These are phyloP conservation scores for Dysmachus trigonus DNA, from an alignment of 2,888 invertebrate species.

Conservation along the genomic window DNA sequence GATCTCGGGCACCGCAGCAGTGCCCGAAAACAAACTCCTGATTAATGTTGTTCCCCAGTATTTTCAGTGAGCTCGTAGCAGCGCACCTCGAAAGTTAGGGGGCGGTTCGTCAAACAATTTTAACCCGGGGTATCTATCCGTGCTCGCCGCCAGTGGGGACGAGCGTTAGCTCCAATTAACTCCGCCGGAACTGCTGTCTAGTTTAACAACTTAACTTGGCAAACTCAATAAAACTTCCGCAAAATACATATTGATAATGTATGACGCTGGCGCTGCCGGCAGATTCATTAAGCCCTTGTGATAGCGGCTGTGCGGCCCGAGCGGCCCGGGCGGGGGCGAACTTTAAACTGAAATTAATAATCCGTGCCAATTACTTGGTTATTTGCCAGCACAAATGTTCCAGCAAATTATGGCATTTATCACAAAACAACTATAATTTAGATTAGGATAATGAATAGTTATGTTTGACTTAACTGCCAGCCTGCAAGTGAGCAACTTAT, in stretches of 20 bases:
- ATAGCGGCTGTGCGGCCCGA: not conserved
- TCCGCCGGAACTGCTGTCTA: not conserved
- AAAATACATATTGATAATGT: conserved; percentile 37
- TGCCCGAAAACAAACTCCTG: not conserved
- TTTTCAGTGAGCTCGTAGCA: not conserved
- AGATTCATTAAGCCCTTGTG: conserved; percentile 11
- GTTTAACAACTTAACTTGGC: conserved; percentile 22
- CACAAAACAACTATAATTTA: conserved; percentile 46
- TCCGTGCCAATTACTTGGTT: conserved; percentile 45
- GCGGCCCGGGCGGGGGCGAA: not conserved
- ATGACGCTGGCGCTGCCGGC: conserved; percentile 24
- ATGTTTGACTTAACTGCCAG: conserved; percentile 33
- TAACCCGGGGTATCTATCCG: not conserved
- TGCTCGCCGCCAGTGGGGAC: not conserved
- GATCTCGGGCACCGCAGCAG: not conserved
- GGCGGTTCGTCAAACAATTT: not conserved
- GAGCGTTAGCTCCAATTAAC: conserved; percentile 8
- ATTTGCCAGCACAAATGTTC: conserved; percentile 46
- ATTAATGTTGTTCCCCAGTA: not conserved
- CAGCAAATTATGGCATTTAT: conserved; percentile 42
- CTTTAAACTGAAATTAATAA: conserved; percentile 44
- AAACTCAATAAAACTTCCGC: conserved; percentile 39
- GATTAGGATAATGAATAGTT: conserved; percentile 45
- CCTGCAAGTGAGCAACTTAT: conserved; percentile 28
- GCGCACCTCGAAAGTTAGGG: not conserved